A percentile compares a stretch with the other conserved stretches of the same genome.
phyloP scores from a whole-genome alignment of 2,113 vertebrate species.

The Sinocyclocheilus anshuiensis region DNA sequence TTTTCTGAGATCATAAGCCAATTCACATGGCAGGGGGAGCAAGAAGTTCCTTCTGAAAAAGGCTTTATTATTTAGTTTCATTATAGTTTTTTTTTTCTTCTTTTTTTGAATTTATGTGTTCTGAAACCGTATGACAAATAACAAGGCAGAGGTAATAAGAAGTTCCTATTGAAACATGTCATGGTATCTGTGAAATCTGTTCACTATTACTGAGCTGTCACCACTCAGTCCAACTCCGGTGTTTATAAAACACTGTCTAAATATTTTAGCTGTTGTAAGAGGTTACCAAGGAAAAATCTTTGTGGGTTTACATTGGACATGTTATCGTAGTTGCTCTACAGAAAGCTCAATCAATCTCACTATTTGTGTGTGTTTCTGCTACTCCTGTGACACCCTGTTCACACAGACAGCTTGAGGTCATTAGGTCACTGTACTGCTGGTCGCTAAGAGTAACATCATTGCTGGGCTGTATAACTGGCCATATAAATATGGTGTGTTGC shows the following conservation, averaged over 20 bases:
- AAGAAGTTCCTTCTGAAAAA: no score
- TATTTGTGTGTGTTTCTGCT: not conserved
- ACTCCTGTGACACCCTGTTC: not conserved
- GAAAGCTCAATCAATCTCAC: slow-evolving; percentile 9
- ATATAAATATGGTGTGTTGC: no score
- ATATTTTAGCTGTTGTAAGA: slow-evolving; percentile 28
- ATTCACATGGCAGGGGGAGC: no score
- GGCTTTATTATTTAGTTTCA: no score
- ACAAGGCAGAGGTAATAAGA: not conserved
- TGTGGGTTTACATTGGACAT: slow-evolving; percentile 24
- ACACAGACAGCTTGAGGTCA: not conserved
- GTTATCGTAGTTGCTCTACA: not conserved
- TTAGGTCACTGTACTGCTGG: not conserved
- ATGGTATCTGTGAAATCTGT: not conserved
- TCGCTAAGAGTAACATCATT: not conserved
- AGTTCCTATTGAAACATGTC: not conserved
- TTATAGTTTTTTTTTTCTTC: no score
- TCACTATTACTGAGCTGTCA: not conserved
- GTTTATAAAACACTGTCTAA: slow-evolving; percentile 39
- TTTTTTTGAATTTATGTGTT: no score
- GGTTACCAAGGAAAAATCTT: not conserved
- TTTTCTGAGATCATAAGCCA: no score
- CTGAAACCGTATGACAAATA: not conserved
- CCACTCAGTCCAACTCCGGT: not conserved
- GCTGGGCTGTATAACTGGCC: not conserved